Conservation (phyloP, 2,113 vertebrate genomes). For the Dolichallabes microphthalmus region DNA sequence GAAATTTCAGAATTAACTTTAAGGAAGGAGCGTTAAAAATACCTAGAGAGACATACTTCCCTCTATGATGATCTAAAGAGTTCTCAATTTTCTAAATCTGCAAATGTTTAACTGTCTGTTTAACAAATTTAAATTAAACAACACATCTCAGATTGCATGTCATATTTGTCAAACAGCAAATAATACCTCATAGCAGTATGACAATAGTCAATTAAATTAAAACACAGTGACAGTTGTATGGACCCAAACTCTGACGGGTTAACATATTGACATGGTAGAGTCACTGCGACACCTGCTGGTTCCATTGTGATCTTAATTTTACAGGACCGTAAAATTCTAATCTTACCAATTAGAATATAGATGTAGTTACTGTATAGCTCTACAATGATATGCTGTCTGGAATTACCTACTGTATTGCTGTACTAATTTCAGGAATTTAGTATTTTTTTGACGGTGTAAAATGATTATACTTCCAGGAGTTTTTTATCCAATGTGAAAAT, state of each 20-base stretch:
- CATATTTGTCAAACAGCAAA: not conserved
- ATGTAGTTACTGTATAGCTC: not conserved
- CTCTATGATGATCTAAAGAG: not conserved
- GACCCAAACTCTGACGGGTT: not conserved
- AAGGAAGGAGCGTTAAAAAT: not conserved
- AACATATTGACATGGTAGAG: not conserved
- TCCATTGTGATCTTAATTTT: not conserved
- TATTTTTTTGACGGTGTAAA: not conserved
- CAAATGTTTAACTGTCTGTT: not conserved
- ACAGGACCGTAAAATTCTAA: not conserved
- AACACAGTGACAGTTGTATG: not conserved
- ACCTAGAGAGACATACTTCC: not conserved
- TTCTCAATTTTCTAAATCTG: not conserved
- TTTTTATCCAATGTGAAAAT: not conserved
- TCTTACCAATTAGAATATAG: not conserved
- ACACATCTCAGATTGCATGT: not conserved
- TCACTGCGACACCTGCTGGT: constrained; percentile 25
- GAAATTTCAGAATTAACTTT: not conserved
- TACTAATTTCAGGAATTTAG: not conserved
- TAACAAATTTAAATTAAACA: not conserved
- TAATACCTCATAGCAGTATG: not conserved
- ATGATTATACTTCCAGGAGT: not conserved
- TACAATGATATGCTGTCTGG: not conserved
- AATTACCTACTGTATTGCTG: not conserved
- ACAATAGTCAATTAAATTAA: not conserved